Evolutionary conservation across 2,888 invertebrate species (phyloP).

Genomic region (Gari tellinella): DNA sequence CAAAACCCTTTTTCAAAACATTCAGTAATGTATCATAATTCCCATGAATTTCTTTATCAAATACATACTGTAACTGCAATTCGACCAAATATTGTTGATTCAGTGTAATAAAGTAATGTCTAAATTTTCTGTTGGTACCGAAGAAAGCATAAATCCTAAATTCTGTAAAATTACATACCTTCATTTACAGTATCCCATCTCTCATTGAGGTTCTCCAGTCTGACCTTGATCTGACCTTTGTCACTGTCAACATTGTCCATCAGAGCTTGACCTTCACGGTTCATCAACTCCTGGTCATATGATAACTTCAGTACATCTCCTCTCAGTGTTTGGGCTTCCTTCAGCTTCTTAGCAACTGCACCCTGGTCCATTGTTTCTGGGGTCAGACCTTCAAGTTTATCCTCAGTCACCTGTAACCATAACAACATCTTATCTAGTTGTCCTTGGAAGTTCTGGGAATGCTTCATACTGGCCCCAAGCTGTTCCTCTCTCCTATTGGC

Average conservation of each 20-base stretch:
- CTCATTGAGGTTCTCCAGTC: conserved; percentile 92
- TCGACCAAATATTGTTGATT: too few relatives aligned
- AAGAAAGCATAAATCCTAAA: too few relatives aligned
- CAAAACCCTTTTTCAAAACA: too few relatives aligned
- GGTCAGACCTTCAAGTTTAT: conserved; percentile 90
- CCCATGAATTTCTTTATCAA: too few relatives aligned
- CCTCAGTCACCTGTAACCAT: conserved; percentile 95
- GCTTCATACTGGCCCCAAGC: conserved; percentile 88
- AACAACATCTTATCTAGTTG: conserved; percentile 88
- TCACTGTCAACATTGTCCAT: conserved; percentile 95
- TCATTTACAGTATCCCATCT: conserved; percentile 92
- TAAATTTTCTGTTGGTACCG: too few relatives aligned
- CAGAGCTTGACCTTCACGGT: conserved; percentile 91
- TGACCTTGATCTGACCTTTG: conserved; percentile 93
- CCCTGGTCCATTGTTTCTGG: conserved; percentile 90
- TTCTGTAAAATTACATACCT: conserved; percentile 54
- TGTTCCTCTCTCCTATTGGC: conserved; percentile 88
- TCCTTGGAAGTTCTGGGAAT: conserved; percentile 90
- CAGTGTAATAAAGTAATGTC: too few relatives aligned
- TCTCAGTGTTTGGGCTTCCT: conserved; percentile 93
- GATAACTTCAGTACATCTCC: conserved; percentile 97
- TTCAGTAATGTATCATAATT: too few relatives aligned
- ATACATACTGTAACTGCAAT: too few relatives aligned
- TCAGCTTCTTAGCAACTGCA: conserved; percentile 91
- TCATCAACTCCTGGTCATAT: conserved; percentile 92